These are phyloP conservation scores for Toxonevra muliebris DNA, from an alignment of 2,888 invertebrate species.

Conservation along the genomic window DNA sequence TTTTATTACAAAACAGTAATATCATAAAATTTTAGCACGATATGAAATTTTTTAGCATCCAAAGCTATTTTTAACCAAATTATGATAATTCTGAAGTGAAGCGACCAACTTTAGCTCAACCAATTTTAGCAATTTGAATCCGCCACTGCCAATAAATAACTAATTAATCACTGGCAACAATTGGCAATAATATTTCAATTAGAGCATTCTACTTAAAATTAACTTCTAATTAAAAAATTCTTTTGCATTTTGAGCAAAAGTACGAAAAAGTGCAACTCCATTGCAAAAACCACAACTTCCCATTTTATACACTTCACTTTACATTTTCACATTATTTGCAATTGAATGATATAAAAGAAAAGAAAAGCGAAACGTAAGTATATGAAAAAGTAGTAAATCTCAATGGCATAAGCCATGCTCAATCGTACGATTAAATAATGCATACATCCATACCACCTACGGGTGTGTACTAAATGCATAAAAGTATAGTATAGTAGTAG, in stretches of 20 bases:
- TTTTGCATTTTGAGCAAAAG: background rate
- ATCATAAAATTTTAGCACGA: too few species aligned
- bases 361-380: background rate
- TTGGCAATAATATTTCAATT: background rate
- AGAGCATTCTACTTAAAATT: background rate
- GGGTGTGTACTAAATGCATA: background rate
- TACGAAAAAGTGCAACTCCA: conserved; percentile 37
- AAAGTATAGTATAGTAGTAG: background rate
- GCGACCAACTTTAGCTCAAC: too few species aligned
- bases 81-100: too few species aligned
- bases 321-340: conserved; percentile 5
- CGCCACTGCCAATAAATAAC: too few species aligned
- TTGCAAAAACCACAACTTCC: conserved; percentile 40
- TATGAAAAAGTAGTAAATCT: background rate
- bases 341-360: conserved; percentile 12
- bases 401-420: background rate
- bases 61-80: too few species aligned
- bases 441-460: too few species aligned
- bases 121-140: too few species aligned
- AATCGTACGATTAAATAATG: too few species aligned
- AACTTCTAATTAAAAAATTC: background rate
- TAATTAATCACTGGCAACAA: too few species aligned
- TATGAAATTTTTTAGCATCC: too few species aligned
- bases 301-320: conserved; percentile 20
- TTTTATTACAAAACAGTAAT: too few species aligned